Percentiles rank a stretch among this genome's conserved stretches.
Conservation (phyloP, 2,797 vertebrate species). For the Mormyrops boulengeri region DNA sequence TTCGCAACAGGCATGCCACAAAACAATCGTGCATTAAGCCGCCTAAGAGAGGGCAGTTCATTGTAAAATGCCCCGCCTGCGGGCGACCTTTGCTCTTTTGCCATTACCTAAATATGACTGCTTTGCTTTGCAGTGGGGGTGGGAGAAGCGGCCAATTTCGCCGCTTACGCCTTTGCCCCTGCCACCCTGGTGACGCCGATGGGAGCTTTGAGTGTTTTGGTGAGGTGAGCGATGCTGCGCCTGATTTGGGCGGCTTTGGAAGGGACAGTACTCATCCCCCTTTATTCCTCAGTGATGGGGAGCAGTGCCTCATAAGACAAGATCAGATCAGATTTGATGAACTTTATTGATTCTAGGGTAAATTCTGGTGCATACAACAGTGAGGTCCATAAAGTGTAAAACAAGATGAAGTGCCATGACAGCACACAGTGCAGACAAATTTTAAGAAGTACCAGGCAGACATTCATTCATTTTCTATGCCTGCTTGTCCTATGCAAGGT, state of each 20-base stretch:
- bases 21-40: background rate
- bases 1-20: background rate
- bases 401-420: too few species aligned
- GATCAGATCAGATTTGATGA: background rate
- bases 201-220: constrained; percentile 77
- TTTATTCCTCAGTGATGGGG: background rate
- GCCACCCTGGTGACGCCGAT: constrained; percentile 77
- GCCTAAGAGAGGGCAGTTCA: background rate
- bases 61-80: background rate
- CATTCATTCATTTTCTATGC: too few species aligned
- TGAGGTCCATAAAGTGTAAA: too few species aligned
- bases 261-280: background rate
- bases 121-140: constrained; percentile 62
- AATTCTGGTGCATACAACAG: too few species aligned
- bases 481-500: too few species aligned
- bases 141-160: constrained; percentile 78
- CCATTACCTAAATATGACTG: background rate
- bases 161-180: constrained; percentile 76
- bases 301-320: background rate
- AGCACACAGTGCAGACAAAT: too few species aligned
- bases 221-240: constrained; percentile 59
- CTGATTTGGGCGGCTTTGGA: background rate
- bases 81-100: constrained; percentile 15
- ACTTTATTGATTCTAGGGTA: background rate
- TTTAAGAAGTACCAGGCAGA: too few species aligned